These are phyloP conservation scores for Prietella phreatophila DNA, from an alignment of 2,113 vertebrate genomes.

Conservation along the genomic window DNA sequence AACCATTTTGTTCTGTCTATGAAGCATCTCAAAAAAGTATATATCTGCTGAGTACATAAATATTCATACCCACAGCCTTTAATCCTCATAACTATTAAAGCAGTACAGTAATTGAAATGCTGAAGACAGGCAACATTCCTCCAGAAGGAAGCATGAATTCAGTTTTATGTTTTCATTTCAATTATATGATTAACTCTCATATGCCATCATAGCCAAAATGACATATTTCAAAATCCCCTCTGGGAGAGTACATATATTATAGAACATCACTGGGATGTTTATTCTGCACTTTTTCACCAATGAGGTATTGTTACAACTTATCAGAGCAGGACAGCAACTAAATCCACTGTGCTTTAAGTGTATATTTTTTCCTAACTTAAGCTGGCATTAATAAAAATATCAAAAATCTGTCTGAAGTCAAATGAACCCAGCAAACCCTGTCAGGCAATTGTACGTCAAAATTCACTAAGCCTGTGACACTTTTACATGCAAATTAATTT, in stretches of 20 bases:
- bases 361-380: background rate
- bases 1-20: background rate
- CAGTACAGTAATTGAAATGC: constrained; percentile 30
- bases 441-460: constrained; percentile 43
- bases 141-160: background rate
- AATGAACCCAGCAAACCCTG: constrained; percentile 42
- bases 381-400: background rate
- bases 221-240: constrained; percentile 15
- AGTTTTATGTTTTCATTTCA: constrained; percentile 40
- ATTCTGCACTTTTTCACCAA: constrained; percentile 1
- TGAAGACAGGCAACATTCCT: constrained; percentile 30
- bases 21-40: background rate
- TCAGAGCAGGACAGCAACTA: constrained; percentile 48
- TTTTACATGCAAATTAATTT: constrained; percentile 54
- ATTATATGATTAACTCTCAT: constrained; percentile 42
- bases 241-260: constrained; percentile 30
- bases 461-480: constrained; percentile 39
- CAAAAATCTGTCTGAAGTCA: constrained; percentile 43
- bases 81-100: constrained; percentile 34
- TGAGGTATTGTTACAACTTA: constrained; percentile 48
- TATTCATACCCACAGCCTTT: constrained; percentile 34
- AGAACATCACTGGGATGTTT: constrained; percentile 27
- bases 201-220: constrained; percentile 41
- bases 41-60: background rate
- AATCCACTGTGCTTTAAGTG: constrained; percentile 22